Base-by-base conservation (phyloP, 2,113 vertebrate genomes). In the Forbesichthys papilliferus region DNA sequence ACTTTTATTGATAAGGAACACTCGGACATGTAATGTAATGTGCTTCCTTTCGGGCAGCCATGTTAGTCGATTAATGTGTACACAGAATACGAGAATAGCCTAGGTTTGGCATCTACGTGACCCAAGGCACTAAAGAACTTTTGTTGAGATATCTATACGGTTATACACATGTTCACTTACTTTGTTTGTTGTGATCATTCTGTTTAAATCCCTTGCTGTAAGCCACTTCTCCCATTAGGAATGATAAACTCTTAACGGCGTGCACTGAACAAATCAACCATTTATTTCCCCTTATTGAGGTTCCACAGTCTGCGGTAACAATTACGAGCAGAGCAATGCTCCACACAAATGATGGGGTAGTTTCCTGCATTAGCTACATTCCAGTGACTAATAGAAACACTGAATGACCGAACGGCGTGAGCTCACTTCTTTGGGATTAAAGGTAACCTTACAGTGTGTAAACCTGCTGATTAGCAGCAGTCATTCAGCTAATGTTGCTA, bases 371-470 rank as follows among this genome's bases (percentile, higher is more conserved):
- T 82, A 78, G 84, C 62, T 48, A 51, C 1, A 69, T 75, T 79
- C 80, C 55, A 54, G 51, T 83, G 80, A 65, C 75, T 75, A 75
- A 82, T 64, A 18, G 58, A 46, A 75, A 66, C 81, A 55, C 58
- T 71, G 75, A 86, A 78, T 85, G 87, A 89, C 20, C 12, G 20
- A 54, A 42, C 56, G 6, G 53, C 61, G 34, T 48, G 69, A 74
- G 72, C 54, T 70, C 42, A 18, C 53, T 69, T 71, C 73, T 81
- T 69, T 48, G 59, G 56, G 67, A 77, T 77, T 68, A 78, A 80
- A 75, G 66, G 73, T 81, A 86, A 80, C 85, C 82, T 84, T 80
- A 66, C 78, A 69, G 70, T 75, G 77, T 80, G 75, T 69, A 72
- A 82, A 78, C 74, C 79, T 64, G 46, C 46, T 80, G 82, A 80